Evolutionary conservation across 2,888 invertebrate species (phyloP).

Genomic region (Patella depressa): DNA sequence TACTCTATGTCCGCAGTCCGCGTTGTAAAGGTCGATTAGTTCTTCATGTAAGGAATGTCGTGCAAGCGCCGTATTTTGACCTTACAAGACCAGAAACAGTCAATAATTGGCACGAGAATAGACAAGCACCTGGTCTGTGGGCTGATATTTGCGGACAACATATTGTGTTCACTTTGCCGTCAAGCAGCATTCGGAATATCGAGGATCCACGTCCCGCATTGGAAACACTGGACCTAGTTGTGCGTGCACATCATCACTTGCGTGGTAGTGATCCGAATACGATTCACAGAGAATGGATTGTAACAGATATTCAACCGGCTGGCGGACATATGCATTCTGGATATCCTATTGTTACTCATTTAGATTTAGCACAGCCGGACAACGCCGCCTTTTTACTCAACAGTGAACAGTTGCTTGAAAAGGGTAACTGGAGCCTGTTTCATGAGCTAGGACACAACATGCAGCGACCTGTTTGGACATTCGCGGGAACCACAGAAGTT

Average conservation of each 20-base stretch:
- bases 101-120: neutral
- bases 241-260: neutral
- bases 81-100: neutral
- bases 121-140: neutral
- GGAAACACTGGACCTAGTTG: neutral
- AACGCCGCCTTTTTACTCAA: neutral
- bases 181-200: neutral
- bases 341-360: neutral
- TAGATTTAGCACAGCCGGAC: neutral
- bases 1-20: neutral
- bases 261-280: neutral
- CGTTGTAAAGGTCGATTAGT: neutral
- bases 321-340: slow-evolving; percentile 4
- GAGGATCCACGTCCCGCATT: neutral
- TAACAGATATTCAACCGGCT: neutral
- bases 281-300: neutral
- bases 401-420: neutral
- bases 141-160: neutral
- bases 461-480: neutral
- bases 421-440: neutral
- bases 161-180: neutral
- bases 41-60: neutral
- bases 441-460: neutral
- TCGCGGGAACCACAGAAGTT: neutral
- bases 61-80: neutral